A percentile compares a stretch with the other conserved stretches of the same genome.
These are phyloP conservation scores for Ophonus ardosiacus DNA, from an alignment of 2,888 invertebrate genomes.

Conservation along the genomic window DNA sequence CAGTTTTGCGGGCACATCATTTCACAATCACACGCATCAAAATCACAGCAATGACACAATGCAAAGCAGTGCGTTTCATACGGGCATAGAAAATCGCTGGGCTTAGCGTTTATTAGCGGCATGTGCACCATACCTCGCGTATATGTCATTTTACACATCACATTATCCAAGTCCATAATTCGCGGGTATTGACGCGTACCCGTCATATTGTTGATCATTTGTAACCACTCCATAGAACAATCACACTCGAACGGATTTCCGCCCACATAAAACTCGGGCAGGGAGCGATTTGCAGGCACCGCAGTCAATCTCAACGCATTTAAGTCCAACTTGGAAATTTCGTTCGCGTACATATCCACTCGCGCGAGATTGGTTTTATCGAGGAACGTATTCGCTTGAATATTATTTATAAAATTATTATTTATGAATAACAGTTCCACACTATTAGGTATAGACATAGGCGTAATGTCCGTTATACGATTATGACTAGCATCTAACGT, in stretches of 20 bases:
- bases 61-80: slow-evolving; percentile 97
- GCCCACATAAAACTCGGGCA: slow-evolving; percentile 93
- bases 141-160: slow-evolving; percentile 92
- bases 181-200: slow-evolving; percentile 89
- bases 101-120: slow-evolving; percentile 85
- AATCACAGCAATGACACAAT: slow-evolving; percentile 96
- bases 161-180: slow-evolving; percentile 92
- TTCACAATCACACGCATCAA: slow-evolving; percentile 97
- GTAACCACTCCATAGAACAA: slow-evolving; percentile 97
- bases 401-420: slow-evolving; percentile 89
- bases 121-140: slow-evolving; percentile 87
- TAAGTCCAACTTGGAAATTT: slow-evolving; percentile 88
- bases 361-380: slow-evolving; percentile 90
- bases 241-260: slow-evolving; percentile 97
- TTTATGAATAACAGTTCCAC: slow-evolving; percentile 93
- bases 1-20: slow-evolving; percentile 97
- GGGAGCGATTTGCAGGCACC: slow-evolving; percentile 83
- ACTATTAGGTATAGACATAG: slow-evolving; percentile 92
- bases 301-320: slow-evolving; percentile 88
- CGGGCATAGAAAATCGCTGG: slow-evolving; percentile 92
- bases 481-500: slow-evolving; percentile 94
- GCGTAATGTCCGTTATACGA: slow-evolving; percentile 87
- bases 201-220: slow-evolving; percentile 91
- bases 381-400: slow-evolving; percentile 91
- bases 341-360: slow-evolving; percentile 94